Conservation (phyloP, 2,113 vertebrate genomes). For the Rhea pennata region DNA sequence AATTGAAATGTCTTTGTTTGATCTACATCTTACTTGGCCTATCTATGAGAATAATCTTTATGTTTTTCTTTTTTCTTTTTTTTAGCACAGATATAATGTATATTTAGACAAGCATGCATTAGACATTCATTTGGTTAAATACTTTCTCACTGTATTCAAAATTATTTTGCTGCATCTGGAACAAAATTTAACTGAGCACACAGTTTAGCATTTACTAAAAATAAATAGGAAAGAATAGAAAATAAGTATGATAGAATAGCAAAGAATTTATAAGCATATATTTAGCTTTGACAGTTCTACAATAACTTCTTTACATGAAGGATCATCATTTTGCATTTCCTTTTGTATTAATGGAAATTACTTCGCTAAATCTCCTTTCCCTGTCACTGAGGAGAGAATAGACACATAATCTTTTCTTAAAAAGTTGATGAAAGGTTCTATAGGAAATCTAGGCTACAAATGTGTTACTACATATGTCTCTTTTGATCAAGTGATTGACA, state of each 20-base stretch:
- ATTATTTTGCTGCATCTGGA: slow-evolving; percentile 6
- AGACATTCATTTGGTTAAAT: background rate
- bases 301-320: background rate
- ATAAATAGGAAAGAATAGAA: background rate
- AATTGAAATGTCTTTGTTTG: background rate
- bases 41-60: background rate
- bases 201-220: slow-evolving; percentile 11
- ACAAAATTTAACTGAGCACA: slow-evolving; percentile 16
- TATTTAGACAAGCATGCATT: slow-evolving; percentile 1
- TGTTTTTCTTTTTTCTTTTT: background rate
- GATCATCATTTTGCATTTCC: background rate
- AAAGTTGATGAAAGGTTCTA: background rate
- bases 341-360: background rate
- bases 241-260: background rate
- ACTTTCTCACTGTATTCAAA: slow-evolving; percentile 5
- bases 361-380: background rate
- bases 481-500: background rate
- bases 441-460: background rate
- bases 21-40: background rate
- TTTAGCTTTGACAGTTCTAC: background rate
- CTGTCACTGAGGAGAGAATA: background rate
- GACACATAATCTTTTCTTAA: background rate
- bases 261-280: background rate
- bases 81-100: background rate
- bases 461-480: background rate